phyloP scores from a whole-genome alignment of 1,140 invertebrate species.

The Propsilocerus akamusi region DNA sequence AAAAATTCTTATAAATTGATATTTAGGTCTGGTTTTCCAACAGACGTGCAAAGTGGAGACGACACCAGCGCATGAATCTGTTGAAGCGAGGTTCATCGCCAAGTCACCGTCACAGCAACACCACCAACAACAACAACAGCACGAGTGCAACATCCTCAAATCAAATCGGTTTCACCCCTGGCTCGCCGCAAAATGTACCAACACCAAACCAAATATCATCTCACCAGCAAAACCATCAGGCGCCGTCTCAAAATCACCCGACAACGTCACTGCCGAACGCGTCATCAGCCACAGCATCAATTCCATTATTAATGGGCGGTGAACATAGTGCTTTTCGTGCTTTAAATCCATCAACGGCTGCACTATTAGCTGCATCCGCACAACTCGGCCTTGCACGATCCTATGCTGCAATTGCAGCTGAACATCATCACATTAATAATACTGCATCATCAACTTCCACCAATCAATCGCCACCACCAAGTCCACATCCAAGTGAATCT shows the following conservation, averaged over 20 bases:
- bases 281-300: constrained; percentile 25
- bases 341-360: constrained; percentile 29
- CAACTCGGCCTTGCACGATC: constrained; percentile 26
- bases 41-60: constrained; percentile 93
- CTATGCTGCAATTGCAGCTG: constrained; percentile 25
- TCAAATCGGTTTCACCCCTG: constrained; percentile 21
- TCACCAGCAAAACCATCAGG: background rate
- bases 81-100: constrained; percentile 49
- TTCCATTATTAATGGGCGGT: constrained; percentile 50
- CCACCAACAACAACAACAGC: constrained; percentile 11
- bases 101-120: constrained; percentile 8
- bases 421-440: constrained; percentile 19
- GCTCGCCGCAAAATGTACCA: constrained; percentile 13
- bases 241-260: background rate
- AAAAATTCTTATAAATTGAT: constrained; percentile 26
- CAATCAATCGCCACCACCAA: constrained; percentile 14
- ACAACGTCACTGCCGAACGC: constrained; percentile 13
- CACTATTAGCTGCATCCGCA: constrained; percentile 26
- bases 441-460: constrained; percentile 23
- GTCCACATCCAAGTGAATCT: constrained; percentile 32
- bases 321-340: constrained; percentile 71
- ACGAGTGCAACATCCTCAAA: constrained; percentile 6
- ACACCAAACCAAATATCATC: background rate
- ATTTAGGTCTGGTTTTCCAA: constrained; percentile 95
- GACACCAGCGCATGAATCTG: constrained; percentile 85